phyloP scores from a whole-genome alignment of 2,113 vertebrate species.

The Leptosomus discolor region DNA sequence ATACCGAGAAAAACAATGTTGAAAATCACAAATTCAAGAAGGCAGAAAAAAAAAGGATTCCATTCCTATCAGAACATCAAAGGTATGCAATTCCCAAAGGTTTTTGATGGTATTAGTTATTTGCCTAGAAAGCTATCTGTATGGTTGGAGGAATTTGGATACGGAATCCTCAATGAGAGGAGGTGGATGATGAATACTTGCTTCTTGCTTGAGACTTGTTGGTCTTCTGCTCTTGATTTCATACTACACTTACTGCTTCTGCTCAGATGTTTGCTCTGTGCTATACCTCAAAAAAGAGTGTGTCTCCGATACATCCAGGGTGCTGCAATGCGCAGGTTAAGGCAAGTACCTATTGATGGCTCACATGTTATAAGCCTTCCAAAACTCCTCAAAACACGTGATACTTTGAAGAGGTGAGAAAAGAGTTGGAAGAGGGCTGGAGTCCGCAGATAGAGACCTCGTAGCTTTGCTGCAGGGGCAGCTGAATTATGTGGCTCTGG shows the following conservation, averaged over 20 bases:
- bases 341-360: background rate
- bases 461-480: background rate
- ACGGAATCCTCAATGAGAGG: background rate
- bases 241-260: background rate
- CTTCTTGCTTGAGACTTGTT: background rate
- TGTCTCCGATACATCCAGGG: background rate
- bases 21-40: background rate
- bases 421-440: background rate
- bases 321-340: background rate
- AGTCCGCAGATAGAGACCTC: background rate
- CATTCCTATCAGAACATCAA: background rate
- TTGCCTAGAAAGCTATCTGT: background rate
- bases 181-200: background rate
- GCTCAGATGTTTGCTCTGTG: background rate
- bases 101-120: background rate
- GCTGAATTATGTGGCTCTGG: background rate
- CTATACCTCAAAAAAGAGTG: background rate
- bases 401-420: background rate
- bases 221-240: background rate
- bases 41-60: background rate
- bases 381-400: background rate
- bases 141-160: background rate
- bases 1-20: background rate
- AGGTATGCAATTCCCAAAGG: background rate
- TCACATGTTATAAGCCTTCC: fast-evolving